These are phyloP conservation scores for Triplophysa dalaica DNA, from an alignment of 2,113 vertebrate genomes.

Conservation along the genomic window DNA sequence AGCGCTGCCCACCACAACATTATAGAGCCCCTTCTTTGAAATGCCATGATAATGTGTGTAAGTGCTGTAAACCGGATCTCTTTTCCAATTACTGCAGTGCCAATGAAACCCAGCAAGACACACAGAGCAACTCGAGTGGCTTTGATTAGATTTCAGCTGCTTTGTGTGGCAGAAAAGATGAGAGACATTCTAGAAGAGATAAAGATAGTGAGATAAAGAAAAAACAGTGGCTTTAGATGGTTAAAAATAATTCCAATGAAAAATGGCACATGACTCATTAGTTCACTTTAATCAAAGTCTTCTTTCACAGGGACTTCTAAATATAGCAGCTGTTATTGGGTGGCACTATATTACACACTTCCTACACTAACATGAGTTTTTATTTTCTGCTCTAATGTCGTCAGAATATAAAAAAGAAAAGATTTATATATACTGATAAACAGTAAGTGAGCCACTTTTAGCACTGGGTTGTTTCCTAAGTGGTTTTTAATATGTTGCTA, in stretches of 20 bases:
- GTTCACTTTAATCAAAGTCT: conserved; percentile 15
- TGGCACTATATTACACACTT: background rate
- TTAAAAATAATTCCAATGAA: conserved; percentile 1
- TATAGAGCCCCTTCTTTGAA: background rate
- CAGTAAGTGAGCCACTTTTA: background rate
- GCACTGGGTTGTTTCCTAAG: too few species aligned
- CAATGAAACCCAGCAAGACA: background rate
- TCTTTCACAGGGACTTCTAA: conserved; percentile 12
- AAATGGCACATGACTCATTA: conserved; percentile 5
- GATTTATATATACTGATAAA: background rate
- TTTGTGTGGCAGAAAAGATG: background rate
- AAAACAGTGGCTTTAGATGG: background rate
- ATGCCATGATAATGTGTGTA: background rate
- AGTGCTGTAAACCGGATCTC: background rate
- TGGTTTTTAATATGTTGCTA: too few species aligned
- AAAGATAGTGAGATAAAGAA: background rate
- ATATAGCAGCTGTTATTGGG: background rate
- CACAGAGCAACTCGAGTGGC: background rate
- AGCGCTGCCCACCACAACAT: background rate
- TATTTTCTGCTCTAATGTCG: too few species aligned
- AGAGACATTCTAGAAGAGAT: background rate
- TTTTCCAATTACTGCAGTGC: conserved; percentile 1
- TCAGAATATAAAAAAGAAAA: too few species aligned
- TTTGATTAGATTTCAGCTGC: conserved; percentile 20
- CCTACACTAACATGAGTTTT: too few species aligned